Percentiles rank a stretch among this genome's conserved stretches.
Conservation (phyloP, 2,888 invertebrate species). For the Eristalinus sepulchralis region DNA sequence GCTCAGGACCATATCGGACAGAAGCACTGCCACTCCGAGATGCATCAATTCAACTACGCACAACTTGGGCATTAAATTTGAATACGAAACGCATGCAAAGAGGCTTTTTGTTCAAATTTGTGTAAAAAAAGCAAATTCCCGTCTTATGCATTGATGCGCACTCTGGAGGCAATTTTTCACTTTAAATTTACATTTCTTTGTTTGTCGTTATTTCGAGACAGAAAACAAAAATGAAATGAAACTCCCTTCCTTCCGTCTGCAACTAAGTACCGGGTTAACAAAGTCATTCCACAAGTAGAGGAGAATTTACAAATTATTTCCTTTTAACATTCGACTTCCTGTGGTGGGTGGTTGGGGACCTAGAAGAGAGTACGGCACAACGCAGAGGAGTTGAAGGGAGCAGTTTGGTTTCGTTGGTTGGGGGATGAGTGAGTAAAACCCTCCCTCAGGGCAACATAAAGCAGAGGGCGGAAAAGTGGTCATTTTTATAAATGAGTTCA, state of each 20-base stretch:
- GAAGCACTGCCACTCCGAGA: too few relatives aligned
- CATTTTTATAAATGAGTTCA: slow-evolving; percentile 72
- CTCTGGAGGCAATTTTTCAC: not conserved
- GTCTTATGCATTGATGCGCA: not conserved
- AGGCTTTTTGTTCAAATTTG: not conserved
- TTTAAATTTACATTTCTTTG: not conserved
- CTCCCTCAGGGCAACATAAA: slow-evolving; percentile 36
- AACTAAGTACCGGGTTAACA: slow-evolving; percentile 45
- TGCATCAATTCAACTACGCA: too few relatives aligned
- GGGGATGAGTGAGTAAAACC: not conserved
- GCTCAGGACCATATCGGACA: too few relatives aligned
- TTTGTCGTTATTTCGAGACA: not conserved
- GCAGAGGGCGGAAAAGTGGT: slow-evolving; percentile 63
- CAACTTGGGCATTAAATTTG: too few relatives aligned
- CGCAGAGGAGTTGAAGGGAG: not conserved
- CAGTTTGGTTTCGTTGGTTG: not conserved
- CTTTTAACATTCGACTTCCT: slow-evolving; percentile 65
- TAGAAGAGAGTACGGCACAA: not conserved
- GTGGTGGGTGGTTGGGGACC: not conserved
- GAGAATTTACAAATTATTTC: slow-evolving; percentile 62
- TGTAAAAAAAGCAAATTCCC: not conserved
- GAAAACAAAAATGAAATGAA: not conserved
- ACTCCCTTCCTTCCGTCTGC: not conserved
- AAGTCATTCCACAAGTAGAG: slow-evolving; percentile 39
- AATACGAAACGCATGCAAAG: not conserved